Conservation (phyloP, 1,140 invertebrate genomes). For the Olivierus martensii region DNA sequence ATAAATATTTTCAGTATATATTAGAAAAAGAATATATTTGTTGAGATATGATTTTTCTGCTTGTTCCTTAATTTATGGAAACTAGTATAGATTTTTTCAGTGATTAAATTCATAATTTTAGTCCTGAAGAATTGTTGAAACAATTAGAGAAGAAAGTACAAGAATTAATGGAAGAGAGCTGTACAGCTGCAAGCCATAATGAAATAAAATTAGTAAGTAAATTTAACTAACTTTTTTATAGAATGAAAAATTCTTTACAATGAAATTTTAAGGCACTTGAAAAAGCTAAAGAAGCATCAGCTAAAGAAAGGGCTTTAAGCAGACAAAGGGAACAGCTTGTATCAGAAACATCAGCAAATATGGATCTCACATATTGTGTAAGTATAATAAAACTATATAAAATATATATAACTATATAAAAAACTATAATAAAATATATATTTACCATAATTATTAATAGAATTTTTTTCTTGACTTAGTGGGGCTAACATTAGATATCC, state of each 20-base stretch:
- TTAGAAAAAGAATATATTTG: too few species aligned
- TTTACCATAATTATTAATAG: too few species aligned
- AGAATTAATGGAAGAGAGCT: conserved; percentile 69
- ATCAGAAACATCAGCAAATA: conserved; percentile 71
- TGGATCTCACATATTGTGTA: conserved; percentile 87
- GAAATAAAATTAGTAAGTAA: conserved; percentile 39
- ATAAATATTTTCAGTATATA: too few species aligned
- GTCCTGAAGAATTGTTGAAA: conserved; percentile 72
- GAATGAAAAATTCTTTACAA: not conserved
- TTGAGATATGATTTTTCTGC: too few species aligned
- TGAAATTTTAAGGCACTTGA: conserved; percentile 47
- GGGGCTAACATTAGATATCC: too few species aligned
- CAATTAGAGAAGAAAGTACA: conserved; percentile 65
- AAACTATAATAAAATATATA: too few species aligned
- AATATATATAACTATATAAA: too few species aligned
- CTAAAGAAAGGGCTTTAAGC: conserved; percentile 78
- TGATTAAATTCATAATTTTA: conserved; percentile 34
- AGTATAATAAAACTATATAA: too few species aligned
- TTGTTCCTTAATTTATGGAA: too few species aligned
- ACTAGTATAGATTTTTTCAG: too few species aligned
- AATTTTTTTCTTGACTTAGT: too few species aligned
- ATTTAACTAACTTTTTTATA: not conserved
- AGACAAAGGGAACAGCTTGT: conserved; percentile 78
- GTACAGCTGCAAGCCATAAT: conserved; percentile 44
- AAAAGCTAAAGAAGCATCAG: conserved; percentile 90